A percentile compares a stretch with the other conserved stretches of the same genome.
phyloP scores from a whole-genome alignment of 2,888 invertebrate genomes.

The Orthosia gracilis region DNA sequence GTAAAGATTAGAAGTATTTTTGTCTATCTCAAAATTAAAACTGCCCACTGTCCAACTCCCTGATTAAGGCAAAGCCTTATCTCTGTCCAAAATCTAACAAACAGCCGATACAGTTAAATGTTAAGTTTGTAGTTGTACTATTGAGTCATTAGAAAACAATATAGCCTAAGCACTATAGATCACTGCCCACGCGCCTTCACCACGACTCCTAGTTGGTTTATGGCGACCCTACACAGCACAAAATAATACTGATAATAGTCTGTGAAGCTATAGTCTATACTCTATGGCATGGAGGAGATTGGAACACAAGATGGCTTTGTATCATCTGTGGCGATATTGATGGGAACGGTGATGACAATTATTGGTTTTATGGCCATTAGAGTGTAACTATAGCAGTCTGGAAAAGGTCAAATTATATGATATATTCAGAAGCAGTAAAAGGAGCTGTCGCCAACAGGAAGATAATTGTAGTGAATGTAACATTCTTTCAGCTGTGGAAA shows the following conservation, averaged over 20 bases:
- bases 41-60: not conserved
- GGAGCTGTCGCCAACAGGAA: too few species aligned
- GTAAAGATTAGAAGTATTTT: not conserved
- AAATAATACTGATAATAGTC: constrained; percentile 72
- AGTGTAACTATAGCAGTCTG: too few species aligned
- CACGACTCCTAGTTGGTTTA: constrained; percentile 83
- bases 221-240: constrained; percentile 80
- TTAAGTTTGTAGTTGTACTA: constrained; percentile 63
- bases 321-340: constrained; percentile 17
- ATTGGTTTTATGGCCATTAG: not conserved
- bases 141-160: constrained; percentile 90
- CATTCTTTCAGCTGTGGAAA: too few species aligned
- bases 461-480: too few species aligned
- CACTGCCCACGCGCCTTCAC: constrained; percentile 86
- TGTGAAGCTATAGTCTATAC: constrained; percentile 30
- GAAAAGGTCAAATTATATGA: too few species aligned
- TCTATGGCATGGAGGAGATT: constrained; percentile 23
- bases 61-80: constrained; percentile 18
- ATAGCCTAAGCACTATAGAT: constrained; percentile 83
- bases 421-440: too few species aligned
- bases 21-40: not conserved
- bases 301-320: constrained; percentile 35
- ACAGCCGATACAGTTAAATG: constrained; percentile 36
- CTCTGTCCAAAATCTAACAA: constrained; percentile 18
- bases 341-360: not conserved